Conservation (phyloP, 2,113 vertebrate species). For the Mohoua ochrocephala region DNA sequence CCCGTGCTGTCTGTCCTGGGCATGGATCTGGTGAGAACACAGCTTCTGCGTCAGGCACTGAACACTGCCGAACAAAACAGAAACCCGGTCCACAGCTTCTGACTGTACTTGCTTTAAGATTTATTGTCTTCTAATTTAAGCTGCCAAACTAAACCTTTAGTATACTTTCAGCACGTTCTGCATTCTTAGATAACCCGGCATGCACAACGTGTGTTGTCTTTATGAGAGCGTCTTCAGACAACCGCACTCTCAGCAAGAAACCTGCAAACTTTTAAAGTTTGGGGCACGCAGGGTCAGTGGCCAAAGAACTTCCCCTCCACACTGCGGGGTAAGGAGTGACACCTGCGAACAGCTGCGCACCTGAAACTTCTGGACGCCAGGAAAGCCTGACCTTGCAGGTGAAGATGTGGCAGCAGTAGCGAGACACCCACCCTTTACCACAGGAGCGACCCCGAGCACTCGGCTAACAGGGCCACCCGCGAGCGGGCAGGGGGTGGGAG, state of each 20-base stretch:
- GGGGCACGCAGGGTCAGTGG: accelerated
- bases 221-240: neutral
- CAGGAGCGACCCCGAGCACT: neutral
- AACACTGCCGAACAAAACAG: neutral
- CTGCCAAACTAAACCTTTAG: neutral
- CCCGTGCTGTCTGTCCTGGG: neutral
- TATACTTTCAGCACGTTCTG: accelerated
- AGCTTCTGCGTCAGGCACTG: neutral
- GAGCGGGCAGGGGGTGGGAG: accelerated
- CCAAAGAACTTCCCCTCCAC: neutral
- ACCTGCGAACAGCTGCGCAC: neutral
- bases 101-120: accelerated
- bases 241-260: accelerated
- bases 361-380: neutral
- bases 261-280: neutral
- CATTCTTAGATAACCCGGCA: neutral
- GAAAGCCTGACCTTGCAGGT: accelerated
- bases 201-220: accelerated
- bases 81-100: neutral
- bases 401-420: accelerated
- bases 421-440: accelerated
- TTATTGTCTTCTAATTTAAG: neutral
- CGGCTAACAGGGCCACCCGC: accelerated
- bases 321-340: neutral
- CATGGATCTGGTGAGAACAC: neutral